Conservation (phyloP, 2,113 vertebrate species). For the Steatornis caripensis region DNA sequence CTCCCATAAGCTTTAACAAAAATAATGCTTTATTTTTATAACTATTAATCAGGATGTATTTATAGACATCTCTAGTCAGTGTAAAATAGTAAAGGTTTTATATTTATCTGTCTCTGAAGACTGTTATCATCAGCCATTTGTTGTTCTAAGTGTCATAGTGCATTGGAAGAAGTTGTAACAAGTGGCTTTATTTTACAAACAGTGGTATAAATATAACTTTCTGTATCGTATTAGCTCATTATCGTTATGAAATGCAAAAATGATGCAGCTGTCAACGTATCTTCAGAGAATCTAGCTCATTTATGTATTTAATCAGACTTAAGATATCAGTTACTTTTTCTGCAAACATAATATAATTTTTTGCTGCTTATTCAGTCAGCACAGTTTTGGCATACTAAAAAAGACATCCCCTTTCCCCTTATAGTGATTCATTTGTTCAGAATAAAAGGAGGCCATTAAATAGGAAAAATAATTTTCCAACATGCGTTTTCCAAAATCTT, state of each 20-base stretch:
- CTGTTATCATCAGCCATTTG: neutral
- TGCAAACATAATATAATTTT: neutral
- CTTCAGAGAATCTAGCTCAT: neutral
- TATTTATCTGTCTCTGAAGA: neutral
- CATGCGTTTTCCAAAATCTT: neutral
- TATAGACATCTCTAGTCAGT: neutral
- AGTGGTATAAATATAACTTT: neutral
- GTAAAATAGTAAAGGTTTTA: neutral
- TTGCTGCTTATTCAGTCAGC: neutral
- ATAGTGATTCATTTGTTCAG: neutral
- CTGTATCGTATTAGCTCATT: neutral
- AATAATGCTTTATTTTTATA: neutral
- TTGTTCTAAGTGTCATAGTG: neutral
- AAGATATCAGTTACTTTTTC: neutral
- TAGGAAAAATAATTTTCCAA: neutral
- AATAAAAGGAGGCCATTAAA: neutral
- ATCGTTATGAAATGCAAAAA: neutral
- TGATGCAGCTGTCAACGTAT: neutral
- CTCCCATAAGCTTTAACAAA: neutral
- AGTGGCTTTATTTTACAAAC: neutral
- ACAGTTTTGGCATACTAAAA: neutral
- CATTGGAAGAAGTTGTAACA: neutral
- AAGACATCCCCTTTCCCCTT: neutral
- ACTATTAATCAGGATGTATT: neutral
- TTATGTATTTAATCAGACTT: neutral